Evolutionary conservation across 2,797 vertebrate genomes (phyloP), one percentile per base, ranked within the genome.

Genomic region (Nothura maculosa): DNA sequence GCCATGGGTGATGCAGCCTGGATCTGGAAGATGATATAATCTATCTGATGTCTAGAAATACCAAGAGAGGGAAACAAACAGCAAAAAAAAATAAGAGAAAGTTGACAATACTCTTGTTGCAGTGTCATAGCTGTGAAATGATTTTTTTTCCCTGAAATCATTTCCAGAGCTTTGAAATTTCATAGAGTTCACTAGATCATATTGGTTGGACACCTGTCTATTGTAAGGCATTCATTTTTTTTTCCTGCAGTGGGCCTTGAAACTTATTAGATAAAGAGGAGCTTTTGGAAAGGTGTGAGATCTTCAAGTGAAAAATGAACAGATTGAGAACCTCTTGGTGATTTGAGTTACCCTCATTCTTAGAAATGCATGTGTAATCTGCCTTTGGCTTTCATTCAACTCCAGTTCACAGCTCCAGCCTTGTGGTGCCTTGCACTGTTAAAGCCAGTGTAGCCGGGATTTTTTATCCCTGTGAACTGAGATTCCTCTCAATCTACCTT

Each of bases 271-370:
- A 27, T 75, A 57, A 78, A 76, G 12, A 70, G 15, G 27, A 86
- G 45, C 54, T 95, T 94, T 61, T 79, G 75, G 72, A 90, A 90
- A 90, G 70, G 67, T 70, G 38, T 67, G 67, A 52, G 67, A 74
- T n/a, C 10, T 73, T 87, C 68, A 93, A 85, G 14, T 58, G 81
- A 70, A 88, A 91, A 94, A 82, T 13, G 40, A 96, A 85, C 94
- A 96, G 93, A 96, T 94, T 95, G 93, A 90, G 85, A 92, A 85
- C 86, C 90, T 80, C 90, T 91, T 91, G 90, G 93, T 91, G 81
- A 78, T 68, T 91, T 52, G 69, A 83, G 69, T 85, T 92, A 90
- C 68, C 25, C 54, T 82, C 75, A 50, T 91, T 94, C 96, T 93
- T 89, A 87, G 90, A 96, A 96, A 88, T 69, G 66, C 50, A 21